phyloP scores from a whole-genome alignment of 2,113 vertebrate genomes.

The Phylloscopus whistleri region DNA sequence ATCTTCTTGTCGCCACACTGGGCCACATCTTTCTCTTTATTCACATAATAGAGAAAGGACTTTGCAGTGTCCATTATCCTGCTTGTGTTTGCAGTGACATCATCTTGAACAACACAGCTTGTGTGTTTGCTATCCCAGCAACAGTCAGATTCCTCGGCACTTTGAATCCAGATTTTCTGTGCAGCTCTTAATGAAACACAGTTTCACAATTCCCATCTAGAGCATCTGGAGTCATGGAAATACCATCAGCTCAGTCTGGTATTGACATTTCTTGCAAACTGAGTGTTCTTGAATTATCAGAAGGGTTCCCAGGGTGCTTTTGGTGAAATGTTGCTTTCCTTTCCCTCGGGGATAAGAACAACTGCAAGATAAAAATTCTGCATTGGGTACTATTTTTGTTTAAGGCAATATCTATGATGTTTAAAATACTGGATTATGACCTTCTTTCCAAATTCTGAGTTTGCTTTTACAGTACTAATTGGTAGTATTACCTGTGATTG shows the following conservation, averaged over 20 bases:
- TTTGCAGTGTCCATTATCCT: neutral
- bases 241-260: neutral
- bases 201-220: neutral
- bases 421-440: neutral
- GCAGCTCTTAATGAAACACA: neutral
- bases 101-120: neutral
- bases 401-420: neutral
- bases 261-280: neutral
- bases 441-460: neutral
- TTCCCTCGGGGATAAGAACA: neutral
- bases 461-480: neutral
- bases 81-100: neutral
- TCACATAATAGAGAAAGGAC: neutral
- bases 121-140: neutral
- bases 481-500: neutral
- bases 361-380: neutral
- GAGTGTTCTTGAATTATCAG: neutral
- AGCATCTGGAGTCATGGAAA: neutral
- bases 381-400: accelerated
- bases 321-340: neutral
- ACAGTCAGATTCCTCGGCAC: neutral
- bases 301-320: neutral
- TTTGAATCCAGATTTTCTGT: neutral
- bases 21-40: neutral
- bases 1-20: neutral